Evolutionary conservation across 2,888 invertebrate species (phyloP), one percentile per base, ranked within the genome.

Genomic region (Meiosimyza platycephala): DNA sequence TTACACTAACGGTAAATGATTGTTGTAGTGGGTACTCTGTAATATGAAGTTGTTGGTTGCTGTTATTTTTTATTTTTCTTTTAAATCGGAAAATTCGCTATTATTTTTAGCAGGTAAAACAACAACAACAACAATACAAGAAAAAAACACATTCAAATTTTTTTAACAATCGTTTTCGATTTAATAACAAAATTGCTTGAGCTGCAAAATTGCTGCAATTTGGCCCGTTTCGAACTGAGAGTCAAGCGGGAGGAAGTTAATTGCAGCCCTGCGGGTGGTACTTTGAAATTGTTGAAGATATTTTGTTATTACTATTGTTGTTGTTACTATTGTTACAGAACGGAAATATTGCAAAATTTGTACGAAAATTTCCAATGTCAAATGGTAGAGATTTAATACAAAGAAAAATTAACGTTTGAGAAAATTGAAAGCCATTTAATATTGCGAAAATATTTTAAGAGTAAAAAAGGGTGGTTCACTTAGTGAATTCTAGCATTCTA

Each of bases 181-280:
- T 67, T 67, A 67, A 67, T 67, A 67, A 57, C 55, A 67, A 67
- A 67, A 67, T 67, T 67, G 48, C 67, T 57, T 47, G 40, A 47
- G 11, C 18, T 57, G 57, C 63, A 57, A 67, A 67, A 67, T 67
- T 55, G 57, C 40, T 67, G 55, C 67, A 67, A 55, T 54, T 54
- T 54, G 54, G 54, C 54, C 54, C 54, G 54, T 57, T 57, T 5
- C 57, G 22, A 57, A 2, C n/a, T 22, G 55, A 5, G n/a, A 28
- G 2, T 16, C 54, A 54, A 57, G 57, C 57, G 57, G 57, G 22
- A 28, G 22, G 12, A 55, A 69, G 63, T 77, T 82, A 77, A 81
- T 81, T 77, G 80, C 77, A 76, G 79, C 83, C 81, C 83, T 81
- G 83, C 82, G 83, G 81, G 83, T 81, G 81, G 82, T 76, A 76